Conservation (phyloP, 2,888 invertebrate species). For the Calameuta pallipes region DNA sequence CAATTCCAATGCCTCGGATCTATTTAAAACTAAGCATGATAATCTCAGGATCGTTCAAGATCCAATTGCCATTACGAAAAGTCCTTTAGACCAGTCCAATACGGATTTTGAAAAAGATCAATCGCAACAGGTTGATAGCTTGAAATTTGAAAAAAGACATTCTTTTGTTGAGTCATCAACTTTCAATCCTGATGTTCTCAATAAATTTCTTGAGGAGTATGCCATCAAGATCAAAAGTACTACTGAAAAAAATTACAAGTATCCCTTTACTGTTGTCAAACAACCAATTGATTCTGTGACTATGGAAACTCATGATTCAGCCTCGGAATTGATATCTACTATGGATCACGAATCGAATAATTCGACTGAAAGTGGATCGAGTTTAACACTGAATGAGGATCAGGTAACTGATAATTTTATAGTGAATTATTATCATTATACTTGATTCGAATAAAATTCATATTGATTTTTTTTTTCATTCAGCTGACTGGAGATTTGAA, state of each 20-base stretch:
- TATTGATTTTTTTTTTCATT: conserved; percentile 16
- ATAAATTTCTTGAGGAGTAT: conserved; percentile 73
- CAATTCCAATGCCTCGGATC: conserved; percentile 38
- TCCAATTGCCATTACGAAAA: conserved; percentile 36
- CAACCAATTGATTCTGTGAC: conserved; percentile 21
- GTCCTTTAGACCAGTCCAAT: conserved; percentile 58
- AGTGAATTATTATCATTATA: neutral
- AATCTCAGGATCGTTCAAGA: conserved; percentile 29
- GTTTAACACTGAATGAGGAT: neutral
- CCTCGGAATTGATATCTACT: conserved; percentile 5
- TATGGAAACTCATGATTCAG: conserved; percentile 5
- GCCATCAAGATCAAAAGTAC: conserved; percentile 69
- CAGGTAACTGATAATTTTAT: neutral
- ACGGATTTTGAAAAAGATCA: conserved; percentile 61
- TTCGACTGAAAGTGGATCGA: conserved; percentile 22
- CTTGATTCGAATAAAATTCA: neutral
- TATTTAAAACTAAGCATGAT: conserved; percentile 37
- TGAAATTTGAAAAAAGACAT: conserved; percentile 45
- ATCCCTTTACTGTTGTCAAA: conserved; percentile 39
- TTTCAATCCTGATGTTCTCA: conserved; percentile 71
- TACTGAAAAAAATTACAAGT: conserved; percentile 45
- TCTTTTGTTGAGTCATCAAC: conserved; percentile 59
- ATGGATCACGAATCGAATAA: conserved; percentile 6
- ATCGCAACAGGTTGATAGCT: conserved; percentile 19
- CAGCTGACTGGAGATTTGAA: conserved; percentile 45